Conservation (phyloP, 1,140 invertebrate genomes). For the Vollenhovia emeryi region DNA sequence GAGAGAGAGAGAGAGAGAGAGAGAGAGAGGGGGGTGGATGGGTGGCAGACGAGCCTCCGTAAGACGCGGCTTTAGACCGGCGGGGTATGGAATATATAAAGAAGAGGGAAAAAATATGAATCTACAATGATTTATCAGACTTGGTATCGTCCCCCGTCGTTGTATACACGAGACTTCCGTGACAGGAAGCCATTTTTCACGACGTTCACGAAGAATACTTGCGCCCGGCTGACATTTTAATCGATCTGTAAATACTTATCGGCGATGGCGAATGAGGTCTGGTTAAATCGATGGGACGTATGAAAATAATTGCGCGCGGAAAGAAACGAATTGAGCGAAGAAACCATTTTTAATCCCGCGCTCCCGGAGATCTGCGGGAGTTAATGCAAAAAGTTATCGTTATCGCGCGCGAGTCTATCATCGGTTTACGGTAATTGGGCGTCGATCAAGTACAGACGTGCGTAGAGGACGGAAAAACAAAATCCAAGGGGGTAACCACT, state of each 20-base stretch:
- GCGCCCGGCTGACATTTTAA: conserved; percentile 77
- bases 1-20: no score
- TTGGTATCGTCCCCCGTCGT: conserved; percentile 77
- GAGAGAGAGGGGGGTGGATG: no score
- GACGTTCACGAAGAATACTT: conserved; percentile 77
- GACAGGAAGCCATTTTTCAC: conserved; percentile 80
- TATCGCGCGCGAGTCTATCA: background rate
- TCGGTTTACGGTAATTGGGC: conserved; percentile 3
- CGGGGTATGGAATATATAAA: background rate
- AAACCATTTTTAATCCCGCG: background rate
- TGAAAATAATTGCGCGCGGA: conserved; percentile 41
- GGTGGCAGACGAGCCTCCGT: conserved; percentile 39
- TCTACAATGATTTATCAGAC: conserved; percentile 80
- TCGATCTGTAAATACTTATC: conserved; percentile 78
- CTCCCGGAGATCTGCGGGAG: background rate
- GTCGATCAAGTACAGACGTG: background rate
- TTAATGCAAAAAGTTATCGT: conserved; percentile 19
- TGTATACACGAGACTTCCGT: conserved; percentile 74
- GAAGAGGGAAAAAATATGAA: conserved; percentile 69
- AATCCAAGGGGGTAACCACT: no score
- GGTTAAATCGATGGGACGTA: conserved; percentile 55
- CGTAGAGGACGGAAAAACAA: no score
- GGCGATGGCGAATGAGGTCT: conserved; percentile 36
- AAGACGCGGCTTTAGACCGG: conserved; percentile 22
- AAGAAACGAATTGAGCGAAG: conserved; percentile 10